These are phyloP conservation scores for Microctonus brassicae DNA, from an alignment of 2,888 invertebrate species.

Conservation along the genomic window DNA sequence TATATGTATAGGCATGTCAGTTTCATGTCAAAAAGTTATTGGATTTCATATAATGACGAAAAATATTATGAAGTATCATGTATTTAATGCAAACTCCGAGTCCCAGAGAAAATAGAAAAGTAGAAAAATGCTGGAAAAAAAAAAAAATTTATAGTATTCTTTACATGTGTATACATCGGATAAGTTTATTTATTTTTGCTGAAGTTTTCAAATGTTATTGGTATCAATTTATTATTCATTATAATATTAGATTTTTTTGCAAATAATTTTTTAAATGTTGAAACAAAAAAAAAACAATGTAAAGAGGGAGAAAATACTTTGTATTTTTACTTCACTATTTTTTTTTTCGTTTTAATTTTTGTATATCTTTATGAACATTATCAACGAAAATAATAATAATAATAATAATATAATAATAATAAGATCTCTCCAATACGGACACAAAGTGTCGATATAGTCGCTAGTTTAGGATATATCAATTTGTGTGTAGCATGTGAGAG, in stretches of 20 bases:
- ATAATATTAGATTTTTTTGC: not conserved
- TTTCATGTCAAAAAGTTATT: not conserved
- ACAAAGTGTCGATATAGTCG: slow-evolving; percentile 34
- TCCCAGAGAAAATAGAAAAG: not conserved
- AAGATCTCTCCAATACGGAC: slow-evolving; percentile 11
- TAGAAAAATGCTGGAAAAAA: slow-evolving; percentile 16
- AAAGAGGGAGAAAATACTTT: slow-evolving; percentile 19
- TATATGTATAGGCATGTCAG: not conserved
- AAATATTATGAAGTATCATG: slow-evolving; percentile 41
- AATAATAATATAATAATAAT: no score
- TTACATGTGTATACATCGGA: slow-evolving; percentile 35
- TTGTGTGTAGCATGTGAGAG: not conserved
- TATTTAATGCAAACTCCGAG: slow-evolving; percentile 26
- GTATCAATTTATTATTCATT: slow-evolving; percentile 11
- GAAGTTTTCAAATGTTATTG: not conserved
- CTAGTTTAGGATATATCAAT: slow-evolving; percentile 28
- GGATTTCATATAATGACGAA: slow-evolving; percentile 2
- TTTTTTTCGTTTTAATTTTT: not conserved
- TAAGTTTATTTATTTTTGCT: slow-evolving; percentile 38
- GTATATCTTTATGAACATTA: slow-evolving; percentile 31
- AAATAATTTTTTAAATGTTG: slow-evolving; percentile 8
- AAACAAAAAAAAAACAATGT: slow-evolving; percentile 7
- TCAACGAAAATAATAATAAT: slow-evolving; percentile 36
- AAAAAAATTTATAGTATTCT: slow-evolving; percentile 36
- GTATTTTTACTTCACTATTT: slow-evolving; percentile 26